Conservation (phyloP, 2,113 vertebrate species). For the Stercorarius parasiticus region DNA sequence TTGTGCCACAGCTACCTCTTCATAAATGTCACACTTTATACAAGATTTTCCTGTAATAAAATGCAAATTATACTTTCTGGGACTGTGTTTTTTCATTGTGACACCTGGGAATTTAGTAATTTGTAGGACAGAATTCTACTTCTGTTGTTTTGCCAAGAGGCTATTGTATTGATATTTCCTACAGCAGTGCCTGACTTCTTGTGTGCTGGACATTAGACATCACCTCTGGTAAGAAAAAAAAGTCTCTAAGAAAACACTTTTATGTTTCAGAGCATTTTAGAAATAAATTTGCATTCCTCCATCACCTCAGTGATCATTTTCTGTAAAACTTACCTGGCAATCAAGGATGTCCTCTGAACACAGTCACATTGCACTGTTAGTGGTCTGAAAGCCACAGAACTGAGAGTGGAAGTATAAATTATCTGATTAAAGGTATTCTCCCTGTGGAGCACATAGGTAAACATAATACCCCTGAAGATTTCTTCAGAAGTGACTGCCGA, state of each 20-base stretch:
- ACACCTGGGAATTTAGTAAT: not conserved
- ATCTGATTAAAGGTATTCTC: constrained; percentile 16
- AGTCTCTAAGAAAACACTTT: not conserved
- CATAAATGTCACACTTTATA: not conserved
- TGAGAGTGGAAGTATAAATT: not conserved
- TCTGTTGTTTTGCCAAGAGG: not conserved
- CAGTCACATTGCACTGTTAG: not conserved
- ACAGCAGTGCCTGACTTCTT: not conserved
- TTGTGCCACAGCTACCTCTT: not conserved
- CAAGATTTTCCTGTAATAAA: not conserved
- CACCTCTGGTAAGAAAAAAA: not conserved
- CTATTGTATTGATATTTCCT: not conserved
- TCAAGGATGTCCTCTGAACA: not conserved
- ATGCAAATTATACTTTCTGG: not conserved
- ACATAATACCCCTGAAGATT: not conserved
- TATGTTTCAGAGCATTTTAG: not conserved
- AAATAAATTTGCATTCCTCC: not conserved
- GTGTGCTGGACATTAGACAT: not conserved
- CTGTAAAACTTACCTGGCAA: not conserved
- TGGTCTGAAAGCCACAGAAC: not conserved
- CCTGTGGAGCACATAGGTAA: not conserved
- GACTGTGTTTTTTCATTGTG: not conserved
- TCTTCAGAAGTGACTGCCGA: not conserved
- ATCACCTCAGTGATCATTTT: not conserved
- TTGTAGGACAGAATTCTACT: not conserved